Evolutionary conservation across 2,888 invertebrate genomes (phyloP).

Genomic region (Argyra leucocephala): DNA sequence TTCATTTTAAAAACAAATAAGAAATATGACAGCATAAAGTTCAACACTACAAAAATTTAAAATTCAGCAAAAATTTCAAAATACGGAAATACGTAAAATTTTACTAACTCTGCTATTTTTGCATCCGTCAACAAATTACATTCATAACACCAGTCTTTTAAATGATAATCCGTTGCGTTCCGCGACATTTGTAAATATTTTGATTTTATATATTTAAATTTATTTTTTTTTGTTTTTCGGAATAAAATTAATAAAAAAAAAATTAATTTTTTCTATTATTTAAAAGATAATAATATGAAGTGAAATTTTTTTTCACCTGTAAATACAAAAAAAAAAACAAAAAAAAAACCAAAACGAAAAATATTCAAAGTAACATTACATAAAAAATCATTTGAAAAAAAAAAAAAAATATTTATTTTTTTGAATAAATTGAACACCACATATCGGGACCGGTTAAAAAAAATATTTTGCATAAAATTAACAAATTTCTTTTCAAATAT

Average conservation of each 20-base stretch:
- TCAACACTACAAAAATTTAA: background rate
- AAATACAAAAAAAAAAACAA: background rate
- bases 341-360: no score
- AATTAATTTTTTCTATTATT: background rate
- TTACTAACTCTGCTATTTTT: background rate
- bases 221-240: background rate
- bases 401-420: background rate
- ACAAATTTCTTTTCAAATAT: background rate
- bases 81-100: background rate
- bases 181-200: background rate
- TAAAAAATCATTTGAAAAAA: no score
- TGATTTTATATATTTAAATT: background rate
- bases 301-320: background rate
- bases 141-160: background rate
- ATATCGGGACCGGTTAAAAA: background rate
- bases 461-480: conserved; percentile 2
- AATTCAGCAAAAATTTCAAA: background rate
- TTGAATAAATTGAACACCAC: background rate
- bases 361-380: no score
- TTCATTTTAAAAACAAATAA: background rate
- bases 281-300: background rate
- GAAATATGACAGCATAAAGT: background rate
- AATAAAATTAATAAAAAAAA: background rate
- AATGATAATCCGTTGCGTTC: background rate
- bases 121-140: background rate